Evolutionary conservation across 1,140 invertebrate species (phyloP).

Genomic region (Drosophila simulans): DNA sequence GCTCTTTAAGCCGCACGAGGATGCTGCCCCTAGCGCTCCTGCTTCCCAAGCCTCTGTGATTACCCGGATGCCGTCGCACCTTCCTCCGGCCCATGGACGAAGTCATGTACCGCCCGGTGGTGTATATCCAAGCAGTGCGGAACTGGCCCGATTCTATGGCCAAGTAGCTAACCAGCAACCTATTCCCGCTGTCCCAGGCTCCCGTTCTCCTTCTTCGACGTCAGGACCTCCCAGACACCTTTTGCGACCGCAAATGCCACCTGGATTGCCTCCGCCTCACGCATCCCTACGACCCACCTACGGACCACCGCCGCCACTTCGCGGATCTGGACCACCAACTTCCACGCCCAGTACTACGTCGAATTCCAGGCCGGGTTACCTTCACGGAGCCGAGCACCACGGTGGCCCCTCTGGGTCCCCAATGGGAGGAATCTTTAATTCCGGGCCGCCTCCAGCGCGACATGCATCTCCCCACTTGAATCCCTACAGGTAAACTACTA

Average conservation of each 20-base stretch:
- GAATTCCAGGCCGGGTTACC: constrained; percentile 53
- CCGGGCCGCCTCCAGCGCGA: constrained; percentile 73
- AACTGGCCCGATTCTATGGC: constrained; percentile 62
- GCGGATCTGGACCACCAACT: constrained; percentile 56
- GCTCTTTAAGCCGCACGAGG: constrained; percentile 83
- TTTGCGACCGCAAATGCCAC: constrained; percentile 47
- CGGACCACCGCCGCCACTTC: constrained; percentile 76
- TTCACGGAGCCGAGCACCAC: constrained; percentile 68
- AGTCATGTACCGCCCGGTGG: constrained; percentile 31
- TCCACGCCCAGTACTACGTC: constrained; percentile 24
- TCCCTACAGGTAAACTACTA: constrained; percentile 55
- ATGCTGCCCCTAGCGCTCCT: constrained; percentile 69
- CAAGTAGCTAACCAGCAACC: constrained; percentile 44
- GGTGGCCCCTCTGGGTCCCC: constrained; percentile 52
- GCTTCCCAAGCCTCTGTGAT: constrained; percentile 87
- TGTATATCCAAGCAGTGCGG: constrained; percentile 67
- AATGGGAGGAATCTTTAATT: constrained; percentile 46
- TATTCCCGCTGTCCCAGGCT: constrained; percentile 12
- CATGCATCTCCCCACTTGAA: constrained; percentile 76
- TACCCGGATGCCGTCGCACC: constrained; percentile 87
- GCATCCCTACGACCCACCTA: constrained; percentile 71
- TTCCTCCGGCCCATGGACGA: constrained; percentile 66
- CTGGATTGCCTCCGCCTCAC: constrained; percentile 55
- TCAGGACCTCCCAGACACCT: constrained; percentile 53
- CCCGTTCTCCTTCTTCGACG: constrained; percentile 43